phyloP scores from a whole-genome alignment of 2,888 invertebrate species.

The Litoditis marina region DNA sequence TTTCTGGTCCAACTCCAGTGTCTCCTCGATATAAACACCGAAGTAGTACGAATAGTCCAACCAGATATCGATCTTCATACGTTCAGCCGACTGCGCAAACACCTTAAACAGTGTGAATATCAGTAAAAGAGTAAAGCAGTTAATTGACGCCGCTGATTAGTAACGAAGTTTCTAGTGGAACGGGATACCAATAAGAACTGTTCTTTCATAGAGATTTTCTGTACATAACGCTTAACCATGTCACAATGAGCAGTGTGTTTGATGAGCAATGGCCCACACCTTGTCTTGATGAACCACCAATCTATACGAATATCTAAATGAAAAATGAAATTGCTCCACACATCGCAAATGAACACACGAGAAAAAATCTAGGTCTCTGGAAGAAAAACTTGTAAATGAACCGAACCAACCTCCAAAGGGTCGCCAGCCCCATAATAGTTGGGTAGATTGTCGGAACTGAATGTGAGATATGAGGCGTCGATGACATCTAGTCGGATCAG shows the following conservation, averaged over 20 bases:
- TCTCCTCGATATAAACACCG: constrained; percentile 79
- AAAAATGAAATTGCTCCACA: no score
- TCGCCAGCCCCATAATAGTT: constrained; percentile 67
- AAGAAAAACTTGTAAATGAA: not conserved
- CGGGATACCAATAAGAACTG: no score
- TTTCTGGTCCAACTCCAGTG: constrained; percentile 23
- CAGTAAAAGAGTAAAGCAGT: no score
- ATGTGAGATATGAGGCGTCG: constrained; percentile 70
- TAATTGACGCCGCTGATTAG: no score
- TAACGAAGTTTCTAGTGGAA: no score
- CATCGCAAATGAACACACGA: no score
- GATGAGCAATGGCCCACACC: no score
- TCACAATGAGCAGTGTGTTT: no score
- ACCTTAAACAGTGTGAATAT: constrained; percentile 15
- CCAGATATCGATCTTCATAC: constrained; percentile 70
- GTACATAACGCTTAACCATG: not conserved
- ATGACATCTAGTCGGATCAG: constrained; percentile 73
- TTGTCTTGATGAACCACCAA: no score
- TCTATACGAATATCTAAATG: no score
- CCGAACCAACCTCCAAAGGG: constrained; percentile 10
- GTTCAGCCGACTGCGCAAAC: constrained; percentile 63
- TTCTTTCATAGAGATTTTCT: no score
- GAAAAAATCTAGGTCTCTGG: no score
- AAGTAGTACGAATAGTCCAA: constrained; percentile 79
- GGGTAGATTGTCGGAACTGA: constrained; percentile 68